phyloP scores from a whole-genome alignment of 2,113 vertebrate species.

The Alosa alosa region DNA sequence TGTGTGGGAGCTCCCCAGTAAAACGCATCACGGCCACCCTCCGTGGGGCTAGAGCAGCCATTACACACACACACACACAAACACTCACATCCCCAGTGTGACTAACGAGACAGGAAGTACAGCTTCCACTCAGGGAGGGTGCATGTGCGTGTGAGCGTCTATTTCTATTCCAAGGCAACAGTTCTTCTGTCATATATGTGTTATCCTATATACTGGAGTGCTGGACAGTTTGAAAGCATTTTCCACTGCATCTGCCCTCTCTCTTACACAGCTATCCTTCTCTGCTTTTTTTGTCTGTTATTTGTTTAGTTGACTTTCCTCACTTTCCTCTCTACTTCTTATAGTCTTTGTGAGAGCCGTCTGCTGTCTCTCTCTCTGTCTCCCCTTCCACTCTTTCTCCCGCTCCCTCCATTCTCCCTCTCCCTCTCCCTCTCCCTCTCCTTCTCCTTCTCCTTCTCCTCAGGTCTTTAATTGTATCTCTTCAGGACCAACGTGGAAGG shows the following conservation, averaged over 20 bases:
- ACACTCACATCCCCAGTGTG: not conserved
- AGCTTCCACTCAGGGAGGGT: not conserved
- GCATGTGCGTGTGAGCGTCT: not conserved
- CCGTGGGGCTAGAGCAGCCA: not conserved
- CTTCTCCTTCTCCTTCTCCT: slow-evolving; percentile 27
- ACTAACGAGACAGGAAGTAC: not conserved
- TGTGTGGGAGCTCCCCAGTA: slow-evolving; percentile 77
- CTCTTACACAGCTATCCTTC: not conserved
- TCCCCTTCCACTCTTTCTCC: not conserved
- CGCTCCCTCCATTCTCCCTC: not conserved
- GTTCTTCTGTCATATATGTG: not conserved
- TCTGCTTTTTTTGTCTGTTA: not conserved
- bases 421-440: slow-evolving; percentile 15
- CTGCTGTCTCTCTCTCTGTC: not conserved
- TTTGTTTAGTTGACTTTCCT: not conserved
- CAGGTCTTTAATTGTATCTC: slow-evolving; percentile 20
- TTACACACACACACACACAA: not conserved
- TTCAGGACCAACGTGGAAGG: slow-evolving; percentile 14
- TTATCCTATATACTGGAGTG: not conserved
- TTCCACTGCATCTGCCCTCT: not conserved
- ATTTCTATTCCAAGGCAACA: not conserved
- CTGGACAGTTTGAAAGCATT: slow-evolving; percentile 21
- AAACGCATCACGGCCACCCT: slow-evolving; percentile 74
- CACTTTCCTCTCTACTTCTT: slow-evolving; percentile 1
- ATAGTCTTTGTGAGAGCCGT: not conserved